Base-by-base conservation (phyloP, 1,140 invertebrate species). In the Drosophila parabipectinata region DNA sequence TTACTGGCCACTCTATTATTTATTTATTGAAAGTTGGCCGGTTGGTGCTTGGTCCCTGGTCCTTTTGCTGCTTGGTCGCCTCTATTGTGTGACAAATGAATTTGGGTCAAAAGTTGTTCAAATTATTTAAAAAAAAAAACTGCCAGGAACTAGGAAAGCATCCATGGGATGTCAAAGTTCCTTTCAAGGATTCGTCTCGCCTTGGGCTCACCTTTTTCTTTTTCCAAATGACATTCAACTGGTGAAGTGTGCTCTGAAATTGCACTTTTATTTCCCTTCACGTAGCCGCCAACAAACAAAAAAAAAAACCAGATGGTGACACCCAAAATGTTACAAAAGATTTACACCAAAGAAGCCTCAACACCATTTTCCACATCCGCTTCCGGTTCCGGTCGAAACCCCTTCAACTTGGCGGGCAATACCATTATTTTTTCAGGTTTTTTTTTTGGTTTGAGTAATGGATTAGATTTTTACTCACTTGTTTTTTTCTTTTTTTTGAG, bases 401-500 rank as follows among this genome's bases (percentile, higher is more conserved):
- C 41, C 14, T 45, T 18, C 41, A 7, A 32, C 32, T 18, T 34
- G 30, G 21, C 62, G 34, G 56, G 69, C 61, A 34, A 59, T 55
- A 51, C 72, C 80, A 77, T 84, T 84, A 80, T 68, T 77, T 80
- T 79, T 73, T 66, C 62, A 60, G 51, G 6, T 37, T 37, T 12
- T 4, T 3, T 81, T 85, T 60, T 61, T 75, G 81, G 81, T 85
- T 87, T 85, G 81, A 85, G 81, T 85, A 85, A 85, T 85, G 81
- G 81, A 85, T 85, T 85, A 85, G 82, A 85, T 85, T 85, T 87
- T 87, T 85, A 85, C 81, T 75, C 71, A 75, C 81, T 85, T 78
- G 82, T 85, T 45, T 52, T 32, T 14, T 24, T 45, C 52, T n/a
- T 30, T 14, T 21, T 9, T 48, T 4, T 28, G 26, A 28, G 26